Evolutionary conservation across 2,113 vertebrate species (phyloP), one percentile per base, ranked within the genome.

Genomic region (Scophthalmus maximus): DNA sequence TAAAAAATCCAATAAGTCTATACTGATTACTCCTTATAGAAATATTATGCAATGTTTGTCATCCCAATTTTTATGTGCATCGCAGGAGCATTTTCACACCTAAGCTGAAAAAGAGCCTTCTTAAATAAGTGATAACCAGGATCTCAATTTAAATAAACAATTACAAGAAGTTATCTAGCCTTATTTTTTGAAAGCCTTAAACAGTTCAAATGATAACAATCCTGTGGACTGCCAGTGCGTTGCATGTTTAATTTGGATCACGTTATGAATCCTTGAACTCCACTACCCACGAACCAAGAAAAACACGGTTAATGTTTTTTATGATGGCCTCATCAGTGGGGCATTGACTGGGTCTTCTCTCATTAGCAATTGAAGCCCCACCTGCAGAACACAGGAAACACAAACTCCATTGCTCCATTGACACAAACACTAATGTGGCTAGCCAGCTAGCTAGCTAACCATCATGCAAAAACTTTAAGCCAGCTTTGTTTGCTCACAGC

Each of bases 401-500:
- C 68, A 88, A 86, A 84, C 72, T 40, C 62, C 73, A 49, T 80
- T 88, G 80, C 83, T 88, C 82, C 79, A 59, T 68, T 89, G 81
- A 84, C 62, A 84, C 74, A 81, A 76, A 79, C 86, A 79, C 75
- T 64, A 68, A 76, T 17, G 56, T 34, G 44, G 77, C 76, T 85
- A 85, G 85, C 85, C 81, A 83, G 81, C 75, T 81, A 90, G 80
- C 90, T 73, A 84, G 88, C 87, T 85, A 77, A 84, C 83, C 83
- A 76, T 85, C 85, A 75, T 85, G 2, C 6, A 68, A 90, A n/a
- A 74, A 64, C 66, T 91, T 93, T 84, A 82, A 78, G 79, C 85
- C 88, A 78, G 81, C 88, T 93, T 93, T 91, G 88, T 89, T 92
- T 63, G 70, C 87, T 93, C 86, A 79, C 67, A 87, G 88, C 87